These are phyloP conservation scores for Drosophila ambigua DNA, from an alignment of 1,140 invertebrate genomes.

Conservation along the genomic window DNA sequence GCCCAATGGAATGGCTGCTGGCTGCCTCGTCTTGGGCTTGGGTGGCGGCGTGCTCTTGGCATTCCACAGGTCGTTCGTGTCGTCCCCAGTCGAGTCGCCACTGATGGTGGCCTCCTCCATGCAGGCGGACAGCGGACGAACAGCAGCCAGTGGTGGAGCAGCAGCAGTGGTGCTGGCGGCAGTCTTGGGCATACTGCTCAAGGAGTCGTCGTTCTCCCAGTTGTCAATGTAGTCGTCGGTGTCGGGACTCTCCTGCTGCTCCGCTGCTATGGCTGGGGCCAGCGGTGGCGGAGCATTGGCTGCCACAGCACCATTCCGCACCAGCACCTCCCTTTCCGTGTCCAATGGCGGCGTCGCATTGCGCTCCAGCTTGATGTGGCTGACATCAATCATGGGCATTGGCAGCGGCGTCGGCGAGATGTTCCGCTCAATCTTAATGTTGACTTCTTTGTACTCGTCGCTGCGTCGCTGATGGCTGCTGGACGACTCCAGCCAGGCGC, in stretches of 20 bases:
- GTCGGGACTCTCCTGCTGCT: slow-evolving; percentile 67
- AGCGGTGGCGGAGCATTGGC: slow-evolving; percentile 43
- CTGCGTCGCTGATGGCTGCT: background rate
- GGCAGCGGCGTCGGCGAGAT: slow-evolving; percentile 46
- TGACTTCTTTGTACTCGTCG: slow-evolving; percentile 33
- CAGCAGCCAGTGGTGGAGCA: background rate
- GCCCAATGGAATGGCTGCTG: too few species aligned
- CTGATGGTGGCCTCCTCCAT: slow-evolving; percentile 12
- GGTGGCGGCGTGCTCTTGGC: slow-evolving; percentile 69
- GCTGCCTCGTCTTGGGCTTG: slow-evolving; percentile 20
- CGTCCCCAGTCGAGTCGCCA: slow-evolving; percentile 50
- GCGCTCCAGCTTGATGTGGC: slow-evolving; percentile 55
- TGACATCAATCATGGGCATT: slow-evolving; percentile 1
- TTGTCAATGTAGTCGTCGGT: slow-evolving; percentile 82
- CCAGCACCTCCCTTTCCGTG: slow-evolving; percentile 20
- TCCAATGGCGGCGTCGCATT: slow-evolving; percentile 42
- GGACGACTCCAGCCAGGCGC: background rate
- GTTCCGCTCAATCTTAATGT: slow-evolving; percentile 54
- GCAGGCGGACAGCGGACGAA: too few species aligned
- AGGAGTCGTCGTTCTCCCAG: slow-evolving; percentile 80
- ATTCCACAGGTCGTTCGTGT: slow-evolving; percentile 72
- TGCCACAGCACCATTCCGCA: slow-evolving; percentile 42
- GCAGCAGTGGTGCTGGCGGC: slow-evolving; percentile 1
- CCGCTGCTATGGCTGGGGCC: background rate
- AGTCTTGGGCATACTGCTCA: slow-evolving; percentile 55